phyloP scores from a whole-genome alignment of 2,113 vertebrate species.

The Coptodon bakossiorum region DNA sequence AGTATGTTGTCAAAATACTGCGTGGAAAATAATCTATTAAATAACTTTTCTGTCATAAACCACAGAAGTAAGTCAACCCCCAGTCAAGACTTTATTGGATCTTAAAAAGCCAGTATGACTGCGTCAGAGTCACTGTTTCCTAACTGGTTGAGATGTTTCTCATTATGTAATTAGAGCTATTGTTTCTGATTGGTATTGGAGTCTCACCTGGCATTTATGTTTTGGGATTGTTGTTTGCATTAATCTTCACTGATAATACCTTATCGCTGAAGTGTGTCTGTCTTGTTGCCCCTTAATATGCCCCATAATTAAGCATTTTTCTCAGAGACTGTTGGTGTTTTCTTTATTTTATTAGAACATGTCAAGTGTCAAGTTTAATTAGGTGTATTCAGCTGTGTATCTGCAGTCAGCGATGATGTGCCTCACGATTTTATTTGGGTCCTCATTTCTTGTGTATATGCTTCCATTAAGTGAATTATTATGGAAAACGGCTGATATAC shows the following conservation, averaged over 20 bases:
- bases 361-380: background rate
- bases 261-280: background rate
- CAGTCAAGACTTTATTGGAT: background rate
- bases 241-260: background rate
- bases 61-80: background rate
- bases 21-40: background rate
- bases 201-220: background rate
- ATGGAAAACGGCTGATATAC: background rate
- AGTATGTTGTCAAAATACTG: background rate
- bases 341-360: background rate
- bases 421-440: background rate
- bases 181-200: background rate
- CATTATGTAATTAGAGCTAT: background rate
- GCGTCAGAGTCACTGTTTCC: background rate
- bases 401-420: background rate
- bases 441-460: background rate
- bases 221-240: background rate
- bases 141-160: background rate
- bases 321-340: background rate
- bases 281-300: background rate
- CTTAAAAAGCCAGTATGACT: background rate
- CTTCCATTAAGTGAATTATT: background rate
- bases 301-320: background rate
- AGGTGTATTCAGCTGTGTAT: background rate
- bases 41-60: background rate